These are phyloP conservation scores for Syngnathus rostellatus DNA, from an alignment of 2,797 vertebrate species.

Conservation along the genomic window DNA sequence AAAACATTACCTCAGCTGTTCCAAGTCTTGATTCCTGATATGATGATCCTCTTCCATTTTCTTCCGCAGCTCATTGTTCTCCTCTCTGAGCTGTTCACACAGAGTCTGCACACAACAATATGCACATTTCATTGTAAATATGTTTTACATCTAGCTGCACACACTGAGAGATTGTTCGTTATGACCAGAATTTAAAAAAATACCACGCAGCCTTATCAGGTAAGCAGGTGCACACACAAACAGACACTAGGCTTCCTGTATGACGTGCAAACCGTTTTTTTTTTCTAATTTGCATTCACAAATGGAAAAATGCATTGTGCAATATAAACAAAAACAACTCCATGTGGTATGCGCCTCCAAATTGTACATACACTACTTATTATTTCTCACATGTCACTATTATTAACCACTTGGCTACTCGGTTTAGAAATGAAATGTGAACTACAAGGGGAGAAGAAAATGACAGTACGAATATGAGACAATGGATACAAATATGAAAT, in stretches of 20 bases:
- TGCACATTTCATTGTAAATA: neutral
- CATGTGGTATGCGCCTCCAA: neutral
- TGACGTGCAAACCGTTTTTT: neutral
- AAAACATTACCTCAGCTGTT: constrained; percentile 79
- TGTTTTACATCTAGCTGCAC: neutral
- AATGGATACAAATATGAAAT: neutral
- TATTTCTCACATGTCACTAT: too few species aligned
- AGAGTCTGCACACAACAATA: constrained; percentile 69
- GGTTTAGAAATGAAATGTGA: neutral
- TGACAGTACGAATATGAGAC: neutral
- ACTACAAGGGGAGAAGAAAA: neutral
- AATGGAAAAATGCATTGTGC: neutral
- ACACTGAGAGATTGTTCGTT: neutral
- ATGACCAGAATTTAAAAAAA: neutral
- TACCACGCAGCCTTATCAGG: neutral
- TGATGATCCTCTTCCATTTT: constrained; percentile 94
- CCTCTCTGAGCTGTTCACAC: constrained; percentile 90
- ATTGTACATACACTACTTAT: neutral
- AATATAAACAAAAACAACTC: neutral
- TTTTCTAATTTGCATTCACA: neutral
- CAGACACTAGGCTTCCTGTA: neutral
- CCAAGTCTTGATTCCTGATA: constrained; percentile 84
- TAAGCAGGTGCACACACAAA: neutral
- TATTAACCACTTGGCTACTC: neutral
- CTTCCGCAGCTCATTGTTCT: constrained; percentile 88